Base-by-base conservation (phyloP, 2,888 invertebrate genomes). In the Escarpia spicata region DNA sequence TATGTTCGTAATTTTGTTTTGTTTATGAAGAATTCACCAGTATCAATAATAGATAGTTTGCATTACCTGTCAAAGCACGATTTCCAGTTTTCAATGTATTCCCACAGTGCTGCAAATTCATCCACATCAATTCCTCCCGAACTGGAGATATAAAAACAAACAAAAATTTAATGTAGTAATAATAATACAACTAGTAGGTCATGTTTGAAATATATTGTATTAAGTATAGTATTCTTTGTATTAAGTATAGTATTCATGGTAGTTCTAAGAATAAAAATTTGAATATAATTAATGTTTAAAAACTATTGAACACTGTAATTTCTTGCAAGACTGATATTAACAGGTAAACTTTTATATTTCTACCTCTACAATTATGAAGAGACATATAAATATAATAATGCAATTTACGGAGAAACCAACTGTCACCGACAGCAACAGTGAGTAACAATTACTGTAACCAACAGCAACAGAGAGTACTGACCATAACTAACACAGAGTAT, bases 61-160 rank as follows among this genome's bases (percentile, higher is more conserved):
- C 19, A 75, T 92, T 94, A 96, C 96, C 96, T 95, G 93, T 96
- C 96, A 95, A 96, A 96, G 93, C 96, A 96, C 6, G 94, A 93
- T 93, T 96, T 96, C 96, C 96, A 96, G 92, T 96, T 96, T 91
- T 96, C 96, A 52, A 96, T 95, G 93, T 96, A 96, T 91, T 96
- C 96, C 96, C 96, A 96, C 58, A 96, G 94, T 8, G 96, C 95
- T 92, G 96, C 94, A 95, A 96, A 96, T 93, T 96, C 96, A 93
- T 96, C 94, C 19, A 96, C 93, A 94, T 96, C 96, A 92, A 96
- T 96, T 44, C 96, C 96, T n/a, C 96, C 96, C 95, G 31, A 52
- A 37, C 43, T 58, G 19, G 45, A 43, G 75, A 92, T 10, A 31
- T 10, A 58, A n/a, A 91, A 15, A 89, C 15, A 43, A 37, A 43